phyloP scores from a whole-genome alignment of 1,140 invertebrate species.

The Rhysida immarginata region DNA sequence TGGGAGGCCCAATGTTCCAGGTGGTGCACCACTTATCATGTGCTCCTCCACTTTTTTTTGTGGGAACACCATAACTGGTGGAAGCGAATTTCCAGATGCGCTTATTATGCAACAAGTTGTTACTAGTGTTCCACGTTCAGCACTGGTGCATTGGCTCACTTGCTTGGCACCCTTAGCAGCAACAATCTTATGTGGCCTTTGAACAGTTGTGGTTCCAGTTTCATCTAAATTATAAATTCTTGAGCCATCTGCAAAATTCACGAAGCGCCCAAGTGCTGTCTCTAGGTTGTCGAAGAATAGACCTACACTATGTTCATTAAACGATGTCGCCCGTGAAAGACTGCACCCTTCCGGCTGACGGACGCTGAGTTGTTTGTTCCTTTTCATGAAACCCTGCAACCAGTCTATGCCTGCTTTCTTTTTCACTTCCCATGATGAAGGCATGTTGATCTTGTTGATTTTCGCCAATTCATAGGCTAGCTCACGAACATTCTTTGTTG shows the following conservation, averaged over 20 bases:
- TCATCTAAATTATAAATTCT: constrained; percentile 2
- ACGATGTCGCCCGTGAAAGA: constrained; percentile 18
- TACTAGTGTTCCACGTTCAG: not conserved
- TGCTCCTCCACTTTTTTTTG: not conserved
- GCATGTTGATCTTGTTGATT: constrained; percentile 24
- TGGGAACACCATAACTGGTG: not conserved
- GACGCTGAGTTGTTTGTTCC: constrained; percentile 28
- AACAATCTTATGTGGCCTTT: constrained; percentile 1
- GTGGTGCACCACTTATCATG: not conserved
- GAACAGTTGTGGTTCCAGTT: not conserved
- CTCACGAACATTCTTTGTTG: constrained; percentile 25
- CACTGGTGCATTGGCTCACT: not conserved
- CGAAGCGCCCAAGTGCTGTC: not conserved
- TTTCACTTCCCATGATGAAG: constrained; percentile 23
- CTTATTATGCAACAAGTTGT: not conserved
- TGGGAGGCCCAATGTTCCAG: constrained; percentile 19
- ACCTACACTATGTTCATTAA: constrained; percentile 6
- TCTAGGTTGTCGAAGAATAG: constrained; percentile 12
- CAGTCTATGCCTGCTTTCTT: constrained; percentile 32
- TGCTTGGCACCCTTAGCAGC: constrained; percentile 5
- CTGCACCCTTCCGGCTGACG: constrained; percentile 29
- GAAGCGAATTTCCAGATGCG: not conserved
- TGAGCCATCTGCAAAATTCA: constrained; percentile 14
- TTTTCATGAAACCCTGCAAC: constrained; percentile 30
- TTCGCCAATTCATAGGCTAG: constrained; percentile 26